Evolutionary conservation across 2,888 invertebrate species (phyloP), one percentile per base, ranked within the genome.

Genomic region (Salticus scenicus): DNA sequence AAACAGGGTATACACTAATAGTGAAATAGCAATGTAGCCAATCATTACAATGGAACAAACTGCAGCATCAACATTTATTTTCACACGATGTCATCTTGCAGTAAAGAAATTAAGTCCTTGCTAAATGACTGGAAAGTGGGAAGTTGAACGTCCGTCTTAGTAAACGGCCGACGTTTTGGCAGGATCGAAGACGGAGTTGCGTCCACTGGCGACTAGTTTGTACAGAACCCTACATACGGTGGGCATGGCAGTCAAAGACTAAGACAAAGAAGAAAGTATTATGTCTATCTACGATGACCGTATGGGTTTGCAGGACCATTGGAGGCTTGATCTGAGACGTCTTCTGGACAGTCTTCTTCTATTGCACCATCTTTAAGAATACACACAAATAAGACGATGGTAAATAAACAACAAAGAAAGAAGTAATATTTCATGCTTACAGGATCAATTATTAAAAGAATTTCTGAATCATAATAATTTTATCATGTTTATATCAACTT

Each of bases 181-280:
- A 78, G 77, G 84, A 78, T 78, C 77, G 51, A 78, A 77, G 76
- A 70, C 81, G 70, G 69, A 82, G 64, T 71, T 69, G 71, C 42
- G 76, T 78, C 84, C 84, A 78, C 84, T 78, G 78, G 73, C 84
- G 84, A 84, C 84, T 84, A 84, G 84, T 84, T 84, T 84, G 73
- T 84, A 78, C 77, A 77, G 66, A 78, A 84, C 72, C 77, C 77
- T 77, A 77, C 77, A 66, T 83, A 83, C 76, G 76, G 77, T 67
- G 72, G 84, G 77, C 57, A 71, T 77, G 77, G 84, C 77, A 84
- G 84, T 84, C 84, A 78, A 66, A 84, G 84, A 84, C 84, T 84
- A 83, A 83, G 82, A 83, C 82, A 76, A 84, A 78, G 77, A 73
- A 78, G 72, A 78, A 42, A 78, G 69, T 67, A 74, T 51, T 83